These are phyloP conservation scores for Xestia ashworthii DNA, from an alignment of 2,888 invertebrate genomes.

Conservation along the genomic window DNA sequence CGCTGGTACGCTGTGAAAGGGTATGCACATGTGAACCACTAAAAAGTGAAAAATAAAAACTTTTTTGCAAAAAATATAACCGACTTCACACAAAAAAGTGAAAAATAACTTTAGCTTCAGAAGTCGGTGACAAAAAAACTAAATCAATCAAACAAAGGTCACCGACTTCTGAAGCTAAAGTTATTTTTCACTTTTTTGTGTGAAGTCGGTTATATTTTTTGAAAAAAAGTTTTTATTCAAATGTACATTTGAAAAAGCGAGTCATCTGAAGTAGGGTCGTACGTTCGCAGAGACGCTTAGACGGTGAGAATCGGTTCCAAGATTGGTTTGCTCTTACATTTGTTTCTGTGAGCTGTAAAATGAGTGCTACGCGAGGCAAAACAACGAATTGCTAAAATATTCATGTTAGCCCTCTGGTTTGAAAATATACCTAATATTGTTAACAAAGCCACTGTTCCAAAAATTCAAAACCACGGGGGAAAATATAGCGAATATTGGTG, in stretches of 20 bases:
- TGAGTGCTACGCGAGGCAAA: constrained; percentile 26
- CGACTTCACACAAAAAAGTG: too few species aligned
- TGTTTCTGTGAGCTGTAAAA: constrained; percentile 57
- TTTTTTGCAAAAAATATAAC: too few species aligned
- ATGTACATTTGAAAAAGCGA: constrained; percentile 47
- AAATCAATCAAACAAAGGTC: too few species aligned
- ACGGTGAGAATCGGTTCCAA: constrained; percentile 62
- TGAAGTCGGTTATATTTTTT: too few species aligned
- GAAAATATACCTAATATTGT: constrained; percentile 31
- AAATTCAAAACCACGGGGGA: not conserved
- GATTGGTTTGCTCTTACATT: constrained; percentile 65
- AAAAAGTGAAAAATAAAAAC: too few species aligned
- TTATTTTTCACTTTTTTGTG: too few species aligned
- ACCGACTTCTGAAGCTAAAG: too few species aligned
- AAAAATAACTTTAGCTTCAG: too few species aligned
- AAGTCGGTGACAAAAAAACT: too few species aligned
- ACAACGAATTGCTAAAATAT: constrained; percentile 45
- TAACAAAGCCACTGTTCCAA: not conserved
- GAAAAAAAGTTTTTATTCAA: too few species aligned
- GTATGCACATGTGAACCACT: too few species aligned
- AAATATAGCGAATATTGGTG: not conserved
- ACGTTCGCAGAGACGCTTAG: constrained; percentile 51
- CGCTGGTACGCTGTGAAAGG: too few species aligned
- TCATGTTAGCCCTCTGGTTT: constrained; percentile 25
- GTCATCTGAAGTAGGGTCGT: constrained; percentile 49